phyloP scores from a whole-genome alignment of 2,113 vertebrate genomes.

The Ascaphus truei region DNA sequence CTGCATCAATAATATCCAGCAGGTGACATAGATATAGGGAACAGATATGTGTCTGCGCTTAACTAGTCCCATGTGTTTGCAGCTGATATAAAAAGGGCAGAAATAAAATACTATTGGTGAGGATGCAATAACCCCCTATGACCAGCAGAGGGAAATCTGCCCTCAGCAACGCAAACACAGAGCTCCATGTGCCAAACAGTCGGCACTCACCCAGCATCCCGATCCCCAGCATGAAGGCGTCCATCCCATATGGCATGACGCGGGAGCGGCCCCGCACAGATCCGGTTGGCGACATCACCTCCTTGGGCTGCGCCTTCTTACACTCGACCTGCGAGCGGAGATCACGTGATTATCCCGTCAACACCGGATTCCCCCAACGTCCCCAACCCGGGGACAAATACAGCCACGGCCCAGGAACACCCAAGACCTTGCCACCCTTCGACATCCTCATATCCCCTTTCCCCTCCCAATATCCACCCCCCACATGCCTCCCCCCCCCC shows the following conservation, averaged over 20 bases:
- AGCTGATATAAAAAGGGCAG: too few relatives aligned
- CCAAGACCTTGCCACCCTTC: fast-evolving
- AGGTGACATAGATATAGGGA: too few relatives aligned
- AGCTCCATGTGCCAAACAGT: too few relatives aligned
- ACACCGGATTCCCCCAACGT: background rate
- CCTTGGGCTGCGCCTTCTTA: slow-evolving; percentile 98
- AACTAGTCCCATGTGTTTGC: too few relatives aligned
- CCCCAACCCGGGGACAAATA: fast-evolving
- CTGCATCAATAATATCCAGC: too few relatives aligned
- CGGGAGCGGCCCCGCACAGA: slow-evolving; percentile 92
- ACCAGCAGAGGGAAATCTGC: background rate
- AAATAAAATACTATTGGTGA: too few relatives aligned
- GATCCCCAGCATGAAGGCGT: slow-evolving; percentile 98
- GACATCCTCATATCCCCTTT: background rate
- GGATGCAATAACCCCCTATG: background rate
- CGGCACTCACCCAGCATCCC: slow-evolving; percentile 94
- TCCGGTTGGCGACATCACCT: slow-evolving; percentile 97
- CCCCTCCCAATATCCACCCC: fast-evolving
- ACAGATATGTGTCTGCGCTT: too few relatives aligned
- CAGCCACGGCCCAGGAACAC: background rate
- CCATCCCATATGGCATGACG: slow-evolving; percentile 98
- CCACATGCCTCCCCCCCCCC: background rate
- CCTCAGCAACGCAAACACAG: background rate
- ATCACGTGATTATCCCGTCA: background rate
- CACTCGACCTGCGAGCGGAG: slow-evolving; percentile 87